Percentiles rank a stretch among this genome's conserved stretches.
phyloP scores from a whole-genome alignment of 2,888 invertebrate genomes.

The Prosapia bicincta region DNA sequence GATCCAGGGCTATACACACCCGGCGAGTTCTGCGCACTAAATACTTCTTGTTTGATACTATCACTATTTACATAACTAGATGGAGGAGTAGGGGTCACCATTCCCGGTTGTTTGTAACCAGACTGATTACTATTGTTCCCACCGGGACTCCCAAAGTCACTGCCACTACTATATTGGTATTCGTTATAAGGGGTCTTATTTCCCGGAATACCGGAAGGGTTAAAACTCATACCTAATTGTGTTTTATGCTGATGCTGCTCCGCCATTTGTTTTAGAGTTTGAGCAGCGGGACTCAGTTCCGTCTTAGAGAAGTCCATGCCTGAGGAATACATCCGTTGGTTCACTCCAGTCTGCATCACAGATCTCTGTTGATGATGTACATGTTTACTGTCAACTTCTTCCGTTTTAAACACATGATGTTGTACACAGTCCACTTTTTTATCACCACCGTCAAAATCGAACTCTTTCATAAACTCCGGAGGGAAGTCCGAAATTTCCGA shows the following conservation, averaged over 20 bases:
- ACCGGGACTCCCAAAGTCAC: conserved; percentile 45
- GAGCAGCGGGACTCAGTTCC: conserved; percentile 87
- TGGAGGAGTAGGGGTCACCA: conserved; percentile 17
- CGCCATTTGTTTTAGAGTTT: conserved; percentile 95
- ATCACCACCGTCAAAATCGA: conserved; percentile 60
- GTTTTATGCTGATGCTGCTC: conserved; percentile 92
- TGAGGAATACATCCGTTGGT: conserved; percentile 23
- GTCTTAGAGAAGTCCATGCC: conserved; percentile 47
- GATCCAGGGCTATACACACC: conserved; percentile 40
- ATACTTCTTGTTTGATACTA: conserved; percentile 42
- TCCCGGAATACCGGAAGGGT: conserved; percentile 42
- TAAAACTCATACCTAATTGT: conserved; percentile 58
- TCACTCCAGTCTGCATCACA: conserved; percentile 41
- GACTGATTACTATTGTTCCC: conserved; percentile 35
- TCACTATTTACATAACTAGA: conserved; percentile 38
- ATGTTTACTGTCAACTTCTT: conserved; percentile 44
- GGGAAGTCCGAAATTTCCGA: conserved; percentile 80
- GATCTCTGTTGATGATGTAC: conserved; percentile 42
- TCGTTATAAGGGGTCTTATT: conserved; percentile 22
- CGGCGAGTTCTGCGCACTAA: conserved; percentile 41
- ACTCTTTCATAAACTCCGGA: conserved; percentile 78
- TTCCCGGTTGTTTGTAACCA: conserved; percentile 9
- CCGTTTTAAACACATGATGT: conserved; percentile 24
- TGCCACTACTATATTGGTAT: conserved; percentile 22
- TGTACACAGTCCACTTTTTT: conserved; percentile 24